phyloP scores from a whole-genome alignment of 2,888 invertebrate species.

The Incurvaria masculella region DNA sequence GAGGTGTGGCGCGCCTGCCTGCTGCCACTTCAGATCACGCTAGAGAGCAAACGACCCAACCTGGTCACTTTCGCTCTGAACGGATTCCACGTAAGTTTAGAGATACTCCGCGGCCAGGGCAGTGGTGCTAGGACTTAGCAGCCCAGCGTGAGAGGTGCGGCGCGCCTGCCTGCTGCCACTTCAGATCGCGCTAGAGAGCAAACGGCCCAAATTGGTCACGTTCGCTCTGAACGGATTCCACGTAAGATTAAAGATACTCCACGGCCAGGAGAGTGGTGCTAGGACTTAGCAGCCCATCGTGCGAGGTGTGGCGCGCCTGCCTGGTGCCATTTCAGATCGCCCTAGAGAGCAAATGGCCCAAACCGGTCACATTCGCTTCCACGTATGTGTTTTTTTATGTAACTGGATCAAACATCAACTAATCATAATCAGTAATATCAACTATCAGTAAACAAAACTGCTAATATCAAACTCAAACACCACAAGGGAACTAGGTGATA shows the following conservation, averaged over 20 bases:
- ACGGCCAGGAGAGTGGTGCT: conserved; percentile 72
- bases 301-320: conserved; percentile 81
- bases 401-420: too few species aligned
- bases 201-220: conserved; percentile 78
- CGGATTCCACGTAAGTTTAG: conserved; percentile 39
- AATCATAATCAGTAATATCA: too few species aligned
- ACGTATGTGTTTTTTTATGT: too few species aligned
- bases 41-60: conserved; percentile 85
- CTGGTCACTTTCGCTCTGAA: conserved; percentile 78
- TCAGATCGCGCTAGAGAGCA: conserved; percentile 84
- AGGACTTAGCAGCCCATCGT: conserved; percentile 79
- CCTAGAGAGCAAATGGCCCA: conserved; percentile 82
- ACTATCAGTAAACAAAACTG: too few species aligned
- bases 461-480: too few species aligned
- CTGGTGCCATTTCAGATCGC: conserved; percentile 82
- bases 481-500: too few species aligned
- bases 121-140: conserved; percentile 71
- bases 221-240: conserved; percentile 64
- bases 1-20: conserved; percentile 84
- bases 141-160: conserved; percentile 79
- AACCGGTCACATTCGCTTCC: conserved; percentile 78
- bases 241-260: conserved; percentile 64
- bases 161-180: conserved; percentile 82
- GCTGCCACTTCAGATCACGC: conserved; percentile 77
- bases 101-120: conserved; percentile 78